Evolutionary conservation across 2,113 vertebrate species (phyloP), one percentile per base, ranked within the genome.

Genomic region (Eurypyga helias): DNA sequence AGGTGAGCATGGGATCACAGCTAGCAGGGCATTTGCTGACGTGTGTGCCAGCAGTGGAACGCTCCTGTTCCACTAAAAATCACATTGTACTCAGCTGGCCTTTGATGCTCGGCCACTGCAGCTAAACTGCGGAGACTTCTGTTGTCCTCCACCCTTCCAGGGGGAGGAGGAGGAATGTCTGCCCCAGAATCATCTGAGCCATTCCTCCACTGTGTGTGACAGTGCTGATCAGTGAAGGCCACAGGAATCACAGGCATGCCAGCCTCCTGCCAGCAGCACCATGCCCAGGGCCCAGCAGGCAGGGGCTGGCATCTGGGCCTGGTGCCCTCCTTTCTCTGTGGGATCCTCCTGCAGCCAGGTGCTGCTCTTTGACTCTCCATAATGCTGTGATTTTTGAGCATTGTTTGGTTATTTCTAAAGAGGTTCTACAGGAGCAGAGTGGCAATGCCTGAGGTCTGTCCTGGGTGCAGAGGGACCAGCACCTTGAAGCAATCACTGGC

Each of bases 401-500:
- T 31, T 8, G 3, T 29, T 29, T 60, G 33, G 70, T 8, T 58
- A 6, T 34, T 41, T 49, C 33, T 41, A 14, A 12, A 1, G 2
- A 20, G 18, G 31, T 5, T 25, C 69, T 29, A 1, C 34, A 29
- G 75, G 33, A 58, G 51, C 82, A 79, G 25, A n/a, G 31, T 11
- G 57, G 31, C 34, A 48, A 5, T 58, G 36, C 43, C n/a, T 6
- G 2, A 79, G n/a, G 51, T 66, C n/a, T 62, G 41, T 23, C 24
- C 79, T 15, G 11, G 2, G 4, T 23, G 31, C 45, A 29, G 45
- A 52, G 60, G 38, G 36, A 23, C 12, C 5, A 9, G 29, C 1
- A 0, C 23, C 73, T 65, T 0, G 0, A 14, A 28, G 45, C 5
- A 34, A 33, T 12, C 43, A 1, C 51, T 65, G 58, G 28, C 14